Conservation (phyloP, 2,113 vertebrate species). For the Tachuris rubrigastra region DNA sequence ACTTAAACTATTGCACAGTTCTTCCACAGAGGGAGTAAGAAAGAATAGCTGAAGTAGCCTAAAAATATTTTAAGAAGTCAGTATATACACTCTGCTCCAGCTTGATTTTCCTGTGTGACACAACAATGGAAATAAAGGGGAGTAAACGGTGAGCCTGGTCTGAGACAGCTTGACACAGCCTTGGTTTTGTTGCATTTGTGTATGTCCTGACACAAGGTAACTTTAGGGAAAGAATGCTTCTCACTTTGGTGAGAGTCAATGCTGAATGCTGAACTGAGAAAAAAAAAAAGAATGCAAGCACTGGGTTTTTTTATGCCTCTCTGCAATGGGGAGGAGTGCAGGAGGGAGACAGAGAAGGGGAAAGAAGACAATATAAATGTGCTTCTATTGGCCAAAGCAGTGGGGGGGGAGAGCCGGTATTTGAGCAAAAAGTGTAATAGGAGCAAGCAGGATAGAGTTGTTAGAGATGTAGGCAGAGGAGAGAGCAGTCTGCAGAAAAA, state of each 20-base stretch:
- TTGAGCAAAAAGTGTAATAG: background rate
- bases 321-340: background rate
- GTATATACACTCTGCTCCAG: background rate
- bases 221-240: background rate
- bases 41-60: background rate
- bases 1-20: background rate
- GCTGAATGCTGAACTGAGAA: background rate
- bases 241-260: background rate
- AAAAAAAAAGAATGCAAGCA: background rate
- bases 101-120: background rate
- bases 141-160: background rate
- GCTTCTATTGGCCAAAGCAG: background rate
- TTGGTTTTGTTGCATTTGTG: background rate
- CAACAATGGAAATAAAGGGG: background rate
- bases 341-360: background rate
- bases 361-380: background rate
- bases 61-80: constrained; percentile 7
- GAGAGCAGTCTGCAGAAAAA: background rate
- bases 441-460: background rate
- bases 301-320: background rate
- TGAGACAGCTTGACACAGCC: background rate
- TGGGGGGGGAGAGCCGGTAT: rapidly evolving
- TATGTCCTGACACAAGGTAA: background rate
- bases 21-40: background rate
- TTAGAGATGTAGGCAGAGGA: background rate